These are phyloP conservation scores for Euborellia annulipes DNA, from an alignment of 1,140 invertebrate genomes.

Conservation along the genomic window DNA sequence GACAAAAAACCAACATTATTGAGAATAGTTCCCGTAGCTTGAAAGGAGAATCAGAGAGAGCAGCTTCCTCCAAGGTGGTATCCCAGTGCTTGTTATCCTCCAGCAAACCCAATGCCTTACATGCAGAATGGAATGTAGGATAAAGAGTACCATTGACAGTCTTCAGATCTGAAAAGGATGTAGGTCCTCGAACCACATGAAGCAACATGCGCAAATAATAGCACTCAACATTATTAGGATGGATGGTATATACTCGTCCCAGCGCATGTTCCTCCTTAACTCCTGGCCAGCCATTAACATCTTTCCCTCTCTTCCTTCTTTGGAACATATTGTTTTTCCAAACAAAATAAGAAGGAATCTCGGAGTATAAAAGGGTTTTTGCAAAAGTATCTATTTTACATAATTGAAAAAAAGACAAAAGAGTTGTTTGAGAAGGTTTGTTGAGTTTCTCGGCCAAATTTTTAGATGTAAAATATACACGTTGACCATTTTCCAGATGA, in stretches of 20 bases:
- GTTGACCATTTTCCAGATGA: conserved; percentile 22
- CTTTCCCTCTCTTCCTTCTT: conserved; percentile 8
- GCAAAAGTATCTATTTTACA: conserved; percentile 3
- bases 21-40: conserved; percentile 7
- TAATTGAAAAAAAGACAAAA: conserved; percentile 9
- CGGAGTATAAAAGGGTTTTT: conserved; percentile 7
- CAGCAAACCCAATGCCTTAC: too few relatives aligned
- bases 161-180: too few relatives aligned
- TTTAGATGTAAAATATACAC: conserved; percentile 15
- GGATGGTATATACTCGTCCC: too few relatives aligned
- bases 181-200: too few relatives aligned
- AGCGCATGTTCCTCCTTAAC: conserved; percentile 13
- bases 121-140: too few relatives aligned
- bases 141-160: too few relatives aligned
- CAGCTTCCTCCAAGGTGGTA: conserved; percentile 15
- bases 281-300: conserved; percentile 6
- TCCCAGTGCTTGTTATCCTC: too few relatives aligned
- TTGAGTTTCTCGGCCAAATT: conserved; percentile 9
- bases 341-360: conserved; percentile 14
- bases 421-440: conserved; percentile 2
- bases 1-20: conserved; percentile 20
- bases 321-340: conserved; percentile 10
- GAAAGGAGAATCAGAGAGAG: conserved; percentile 20
- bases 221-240: too few relatives aligned
- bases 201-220: too few relatives aligned